Base-by-base conservation (phyloP, 37 sponge, comb jelly and placozoan genomes). In the Cliona cf. orientalis region DNA sequence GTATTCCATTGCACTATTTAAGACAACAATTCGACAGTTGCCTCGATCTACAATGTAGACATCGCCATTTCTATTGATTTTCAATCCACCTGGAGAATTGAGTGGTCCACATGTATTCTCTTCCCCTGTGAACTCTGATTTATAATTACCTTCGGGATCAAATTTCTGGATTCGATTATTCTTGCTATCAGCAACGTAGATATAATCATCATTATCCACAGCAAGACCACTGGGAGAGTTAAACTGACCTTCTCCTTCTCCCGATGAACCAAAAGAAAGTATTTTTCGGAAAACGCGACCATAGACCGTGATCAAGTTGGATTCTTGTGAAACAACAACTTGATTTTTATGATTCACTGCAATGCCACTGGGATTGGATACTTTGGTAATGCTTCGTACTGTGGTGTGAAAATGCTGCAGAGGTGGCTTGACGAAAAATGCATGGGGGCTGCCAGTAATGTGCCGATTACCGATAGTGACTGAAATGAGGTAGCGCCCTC, bases 181-280 rank as follows among this genome's bases (percentile, higher is more conserved):
- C 42, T 81, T 87, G 82, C 71, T 87, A 49, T 87, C 88, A 12
- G 82, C 78, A 7, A 87, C 81, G 55, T 87, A 87, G 2, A 87
- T 75, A 66, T 29, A 75, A 14, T 75, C 76, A 2, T 7, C 42
- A 4, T 4, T 33, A 67, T 87, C 88, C 19, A 80, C 69, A 26
- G 88, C 70, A 2, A 87, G 76, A 45, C 88, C 88, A 46, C 60
- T 68, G 0, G 88, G 88, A 17, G 66, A 60, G 70, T 65, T 87
- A 35, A 87, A 75, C 26, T 74, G 69, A 39, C 74, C 74, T 22
- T 80, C 49, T 12, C 66, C 61, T 58, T 39, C 32, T 6, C 88
- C 88, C 25, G 11, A 42, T 7, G 81, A 58, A 7, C 88, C 88
- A 33, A 81, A 76, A 21, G 69, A 66, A 9, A 80, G 33, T 3